Evolutionary conservation across 2,797 vertebrate species (phyloP).

Genomic region (Poliocrania exsul): DNA sequence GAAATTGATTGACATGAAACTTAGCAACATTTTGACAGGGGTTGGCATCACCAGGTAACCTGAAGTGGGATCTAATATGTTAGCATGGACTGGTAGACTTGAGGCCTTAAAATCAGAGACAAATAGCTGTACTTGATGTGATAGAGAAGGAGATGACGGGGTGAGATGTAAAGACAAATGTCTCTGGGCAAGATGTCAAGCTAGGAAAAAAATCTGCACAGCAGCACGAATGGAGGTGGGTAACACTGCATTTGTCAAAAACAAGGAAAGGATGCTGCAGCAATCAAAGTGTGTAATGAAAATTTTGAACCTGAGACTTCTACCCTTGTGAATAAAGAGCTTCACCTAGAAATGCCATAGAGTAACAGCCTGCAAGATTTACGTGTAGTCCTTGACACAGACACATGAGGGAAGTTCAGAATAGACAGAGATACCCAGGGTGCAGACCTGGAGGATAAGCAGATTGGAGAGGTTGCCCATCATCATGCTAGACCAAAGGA

Average conservation of each 20-base stretch:
- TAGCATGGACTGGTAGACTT: neutral
- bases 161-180: constrained; percentile 11
- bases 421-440: neutral
- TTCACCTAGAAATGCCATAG: neutral
- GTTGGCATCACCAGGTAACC: neutral
- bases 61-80: neutral
- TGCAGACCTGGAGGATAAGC: neutral
- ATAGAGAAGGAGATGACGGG: neutral
- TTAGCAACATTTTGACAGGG: neutral
- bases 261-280: neutral
- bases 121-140: neutral
- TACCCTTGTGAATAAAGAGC: neutral
- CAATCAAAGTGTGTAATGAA: neutral
- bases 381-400: neutral
- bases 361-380: neutral
- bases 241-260: neutral
- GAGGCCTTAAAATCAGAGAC: neutral
- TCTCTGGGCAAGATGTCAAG: neutral
- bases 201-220: neutral
- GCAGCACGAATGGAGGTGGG: neutral
- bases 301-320: neutral
- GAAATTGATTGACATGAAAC: neutral
- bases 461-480: neutral
- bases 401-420: neutral
- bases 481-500: neutral